phyloP scores from a whole-genome alignment of 2,888 invertebrate genomes.

The Eupsilia transversa region DNA sequence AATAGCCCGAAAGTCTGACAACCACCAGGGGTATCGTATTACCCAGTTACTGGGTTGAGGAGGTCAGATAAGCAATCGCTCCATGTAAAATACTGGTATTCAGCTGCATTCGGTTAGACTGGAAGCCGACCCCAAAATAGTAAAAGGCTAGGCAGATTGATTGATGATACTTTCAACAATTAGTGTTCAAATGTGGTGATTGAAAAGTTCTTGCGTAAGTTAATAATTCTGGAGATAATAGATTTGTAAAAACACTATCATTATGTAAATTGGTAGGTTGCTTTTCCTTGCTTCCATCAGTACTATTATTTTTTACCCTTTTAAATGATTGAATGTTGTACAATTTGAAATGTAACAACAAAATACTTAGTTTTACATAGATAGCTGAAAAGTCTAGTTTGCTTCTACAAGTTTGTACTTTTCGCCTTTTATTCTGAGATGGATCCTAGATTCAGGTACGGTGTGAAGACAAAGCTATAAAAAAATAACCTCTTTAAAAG shows the following conservation, averaged over 20 bases:
- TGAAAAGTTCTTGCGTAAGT: background rate
- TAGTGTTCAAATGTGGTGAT: too few relatives aligned
- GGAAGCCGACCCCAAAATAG: too few relatives aligned
- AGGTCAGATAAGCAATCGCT: too few relatives aligned
- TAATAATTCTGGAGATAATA: background rate
- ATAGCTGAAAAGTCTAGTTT: background rate
- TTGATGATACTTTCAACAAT: too few relatives aligned
- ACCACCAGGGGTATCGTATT: too few relatives aligned
- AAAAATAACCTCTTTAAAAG: too few relatives aligned
- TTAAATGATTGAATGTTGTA: background rate
- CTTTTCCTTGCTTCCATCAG: too few relatives aligned
- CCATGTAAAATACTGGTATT: too few relatives aligned
- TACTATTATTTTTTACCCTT: background rate
- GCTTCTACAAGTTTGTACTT: background rate
- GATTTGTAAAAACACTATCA: background rate
- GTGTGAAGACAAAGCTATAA: background rate
- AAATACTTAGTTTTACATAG: background rate
- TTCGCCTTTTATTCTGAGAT: background rate
- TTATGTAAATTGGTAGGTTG: background rate
- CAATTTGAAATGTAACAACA: background rate
- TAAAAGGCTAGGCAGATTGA: too few relatives aligned
- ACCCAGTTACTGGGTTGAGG: too few relatives aligned
- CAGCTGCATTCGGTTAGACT: too few relatives aligned
- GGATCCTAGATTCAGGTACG: background rate
- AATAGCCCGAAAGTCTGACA: too few relatives aligned